Evolutionary conservation across 2,888 invertebrate species (phyloP), one percentile per base, ranked within the genome.

Genomic region (Oligia strigilis): DNA sequence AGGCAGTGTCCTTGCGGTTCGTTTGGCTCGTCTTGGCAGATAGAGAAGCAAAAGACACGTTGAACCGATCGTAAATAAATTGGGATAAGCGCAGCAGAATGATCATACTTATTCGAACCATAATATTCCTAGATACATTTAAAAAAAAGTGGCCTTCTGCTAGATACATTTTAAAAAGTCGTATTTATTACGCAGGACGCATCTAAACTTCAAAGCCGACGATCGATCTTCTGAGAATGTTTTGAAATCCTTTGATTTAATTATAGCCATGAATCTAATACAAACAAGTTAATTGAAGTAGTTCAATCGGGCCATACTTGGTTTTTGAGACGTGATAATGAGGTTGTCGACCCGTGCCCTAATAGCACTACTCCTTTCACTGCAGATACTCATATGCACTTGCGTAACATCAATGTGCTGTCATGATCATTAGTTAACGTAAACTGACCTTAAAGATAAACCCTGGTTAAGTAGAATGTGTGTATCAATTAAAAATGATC

Each of bases 301-400:
- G 64, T 64, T 74, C 46, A 69, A 79, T 77, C 78, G 82, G 81
- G 64, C 87, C 83, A 82, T 89, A 88, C 78, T 83, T 80, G 83
- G 80, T 83, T 85, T 89, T 90, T 87, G 77, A 83, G 81, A 81
- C 87, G 87, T 90, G 88, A 90, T 92, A 91, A 92, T 90, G 87
- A 92, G 94, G 93, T 92, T 90, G 87, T 92, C 90, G 91, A 92
- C 92, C 93, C 88, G 77, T 90, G 88, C 89, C 89, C 90, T 91
- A 88, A 84, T 87, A 87, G 73, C 87, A 80, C 87, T 74, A 71
- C 76, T 93, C 94, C 94, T 94, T 94, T 95, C 96, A 95, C 95
- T 94, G 72, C 87, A 90, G 89, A 87, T 87, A 90, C 86, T 40
- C 0, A 90, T 92, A 86, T 88, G 87, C 76, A 83, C 88, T 95